phyloP scores from a whole-genome alignment of 2,113 vertebrate species.

The Ciconia boyciana region DNA sequence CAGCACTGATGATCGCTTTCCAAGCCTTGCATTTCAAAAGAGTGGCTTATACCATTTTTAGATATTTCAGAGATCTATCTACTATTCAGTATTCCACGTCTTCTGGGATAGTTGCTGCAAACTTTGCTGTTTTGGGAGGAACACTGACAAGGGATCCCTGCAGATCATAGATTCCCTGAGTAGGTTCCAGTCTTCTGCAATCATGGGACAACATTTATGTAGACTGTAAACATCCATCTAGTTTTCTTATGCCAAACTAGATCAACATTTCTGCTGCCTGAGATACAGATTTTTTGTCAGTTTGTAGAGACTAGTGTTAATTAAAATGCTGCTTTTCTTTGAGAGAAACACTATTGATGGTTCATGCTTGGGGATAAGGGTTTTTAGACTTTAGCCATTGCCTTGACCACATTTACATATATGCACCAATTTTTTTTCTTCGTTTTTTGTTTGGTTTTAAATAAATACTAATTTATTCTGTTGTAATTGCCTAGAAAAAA shows the following conservation, averaged over 20 bases:
- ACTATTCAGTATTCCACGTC: not conserved
- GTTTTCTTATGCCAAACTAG: not conserved
- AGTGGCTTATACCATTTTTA: not conserved
- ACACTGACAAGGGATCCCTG: not conserved
- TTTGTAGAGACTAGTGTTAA: not conserved
- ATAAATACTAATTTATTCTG: not conserved
- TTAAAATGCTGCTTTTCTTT: not conserved
- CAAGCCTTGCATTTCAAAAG: not conserved
- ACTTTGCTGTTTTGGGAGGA: not conserved
- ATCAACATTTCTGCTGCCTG: not conserved
- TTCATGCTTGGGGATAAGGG: not conserved
- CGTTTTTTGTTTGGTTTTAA: not conserved
- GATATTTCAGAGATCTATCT: not conserved
- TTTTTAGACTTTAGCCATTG: not conserved
- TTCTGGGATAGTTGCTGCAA: not conserved
- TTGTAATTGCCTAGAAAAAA: not conserved
- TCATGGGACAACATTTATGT: not conserved
- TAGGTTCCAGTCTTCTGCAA: not conserved
- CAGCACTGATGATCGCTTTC: not conserved
- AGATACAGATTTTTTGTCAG: not conserved
- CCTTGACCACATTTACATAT: not conserved
- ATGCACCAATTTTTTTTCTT: not conserved
- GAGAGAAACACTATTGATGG: not conserved
- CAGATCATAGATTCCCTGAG: not conserved
- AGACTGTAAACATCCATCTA: not conserved